Conservation (phyloP, 2,797 vertebrate species). For the Enoplosus armatus region DNA sequence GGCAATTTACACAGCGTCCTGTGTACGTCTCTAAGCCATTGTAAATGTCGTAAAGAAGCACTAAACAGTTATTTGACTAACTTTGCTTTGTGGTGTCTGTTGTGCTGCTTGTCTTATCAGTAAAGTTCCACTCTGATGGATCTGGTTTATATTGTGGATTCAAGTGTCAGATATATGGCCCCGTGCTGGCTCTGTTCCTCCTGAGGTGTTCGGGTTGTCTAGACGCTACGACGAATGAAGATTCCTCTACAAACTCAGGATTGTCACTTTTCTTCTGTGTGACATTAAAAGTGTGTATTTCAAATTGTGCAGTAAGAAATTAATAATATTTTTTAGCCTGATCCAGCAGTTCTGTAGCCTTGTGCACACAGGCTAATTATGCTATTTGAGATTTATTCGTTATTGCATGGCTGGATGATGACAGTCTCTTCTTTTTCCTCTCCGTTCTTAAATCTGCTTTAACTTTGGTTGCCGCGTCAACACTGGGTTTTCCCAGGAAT, state of each 20-base stretch:
- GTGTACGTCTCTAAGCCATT: slow-evolving; percentile 51
- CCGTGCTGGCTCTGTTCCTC: slow-evolving; percentile 50
- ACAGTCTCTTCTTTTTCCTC: neutral
- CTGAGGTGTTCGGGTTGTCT: slow-evolving; percentile 66
- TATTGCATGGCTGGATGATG: neutral
- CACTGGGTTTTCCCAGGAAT: slow-evolving; percentile 64
- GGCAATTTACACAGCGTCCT: slow-evolving; percentile 54
- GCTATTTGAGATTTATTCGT: slow-evolving; percentile 1
- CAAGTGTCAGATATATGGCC: slow-evolving; percentile 75
- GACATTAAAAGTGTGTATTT: neutral
- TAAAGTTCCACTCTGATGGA: slow-evolving; percentile 56
- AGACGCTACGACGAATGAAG: slow-evolving; percentile 49
- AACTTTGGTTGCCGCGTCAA: slow-evolving; percentile 53
- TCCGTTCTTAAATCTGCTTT: slow-evolving; percentile 16
- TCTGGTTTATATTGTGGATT: slow-evolving; percentile 77
- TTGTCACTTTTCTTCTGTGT: slow-evolving; percentile 1
- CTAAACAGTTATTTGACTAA: slow-evolving; percentile 65
- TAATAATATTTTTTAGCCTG: neutral
- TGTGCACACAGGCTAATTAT: neutral
- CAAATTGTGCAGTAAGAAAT: neutral
- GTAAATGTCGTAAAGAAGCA: slow-evolving; percentile 72
- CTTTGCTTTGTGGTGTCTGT: slow-evolving; percentile 65
- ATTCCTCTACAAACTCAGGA: slow-evolving; percentile 20
- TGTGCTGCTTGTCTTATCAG: slow-evolving; percentile 80
- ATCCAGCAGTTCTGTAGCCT: neutral